Conservation (phyloP, 2,888 invertebrate species). For the Aplocera efformata region DNA sequence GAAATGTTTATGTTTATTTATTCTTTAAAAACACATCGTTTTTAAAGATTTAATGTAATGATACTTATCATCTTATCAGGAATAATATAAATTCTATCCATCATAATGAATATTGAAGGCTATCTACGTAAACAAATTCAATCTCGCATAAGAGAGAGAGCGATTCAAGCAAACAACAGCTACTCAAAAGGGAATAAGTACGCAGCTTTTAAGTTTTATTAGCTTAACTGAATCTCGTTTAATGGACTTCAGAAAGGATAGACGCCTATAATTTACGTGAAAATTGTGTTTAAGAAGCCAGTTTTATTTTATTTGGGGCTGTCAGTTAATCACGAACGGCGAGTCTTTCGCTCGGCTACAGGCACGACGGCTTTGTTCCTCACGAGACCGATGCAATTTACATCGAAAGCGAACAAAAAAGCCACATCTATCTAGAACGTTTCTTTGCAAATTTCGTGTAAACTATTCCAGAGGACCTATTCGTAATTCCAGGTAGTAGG, state of each 20-base stretch:
- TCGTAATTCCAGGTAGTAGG: too few relatives aligned
- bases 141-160: conserved; percentile 6
- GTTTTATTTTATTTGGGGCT: conserved; percentile 20
- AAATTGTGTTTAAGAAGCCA: conserved; percentile 21
- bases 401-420: conserved; percentile 49
- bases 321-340: conserved; percentile 14
- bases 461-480: too few relatives aligned
- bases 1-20: too few relatives aligned
- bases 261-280: conserved; percentile 19
- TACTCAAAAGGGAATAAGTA: not conserved
- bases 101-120: too few relatives aligned
- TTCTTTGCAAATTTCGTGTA: not conserved
- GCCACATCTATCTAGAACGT: conserved; percentile 3
- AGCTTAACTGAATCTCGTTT: conserved; percentile 22
- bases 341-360: conserved; percentile 25
- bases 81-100: too few relatives aligned
- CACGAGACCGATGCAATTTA: conserved; percentile 53
- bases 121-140: conserved; percentile 2
- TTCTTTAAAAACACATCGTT: too few relatives aligned
- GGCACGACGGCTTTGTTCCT: conserved; percentile 40
- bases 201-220: conserved; percentile 20
- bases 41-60: too few relatives aligned
- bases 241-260: conserved; percentile 19
- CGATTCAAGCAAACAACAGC: conserved; percentile 14
- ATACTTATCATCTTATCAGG: too few relatives aligned